Conservation (phyloP, 1,140 invertebrate species). For the Contarinia nasturtii region DNA sequence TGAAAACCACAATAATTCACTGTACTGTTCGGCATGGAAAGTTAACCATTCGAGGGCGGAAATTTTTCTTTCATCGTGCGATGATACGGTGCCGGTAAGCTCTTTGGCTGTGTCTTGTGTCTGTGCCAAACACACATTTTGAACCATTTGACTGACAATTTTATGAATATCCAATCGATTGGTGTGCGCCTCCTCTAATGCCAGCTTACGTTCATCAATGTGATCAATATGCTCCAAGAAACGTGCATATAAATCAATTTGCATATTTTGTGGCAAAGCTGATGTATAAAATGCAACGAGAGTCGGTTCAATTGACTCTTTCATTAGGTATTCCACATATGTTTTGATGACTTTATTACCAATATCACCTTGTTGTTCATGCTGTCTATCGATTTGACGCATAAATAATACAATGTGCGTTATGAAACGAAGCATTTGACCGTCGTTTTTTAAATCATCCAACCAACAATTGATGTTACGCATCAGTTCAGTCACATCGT, state of each 20-base stretch:
- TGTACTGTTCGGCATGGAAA: conserved; percentile 55
- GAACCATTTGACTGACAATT: conserved; percentile 67
- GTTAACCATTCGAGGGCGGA: conserved; percentile 75
- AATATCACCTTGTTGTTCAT: conserved; percentile 35
- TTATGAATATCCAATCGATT: conserved; percentile 64
- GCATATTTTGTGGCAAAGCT: conserved; percentile 44
- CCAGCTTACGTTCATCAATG: conserved; percentile 27
- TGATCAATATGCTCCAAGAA: conserved; percentile 47
- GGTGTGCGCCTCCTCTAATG: conserved; percentile 43
- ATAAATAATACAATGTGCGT: conserved; percentile 74
- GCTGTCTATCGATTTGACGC: conserved; percentile 48
- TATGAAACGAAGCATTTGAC: conserved; percentile 35
- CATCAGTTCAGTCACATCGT: conserved; percentile 43
- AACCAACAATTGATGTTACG: conserved; percentile 23
- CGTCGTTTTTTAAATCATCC: conserved; percentile 14
- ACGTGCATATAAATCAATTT: conserved; percentile 57
- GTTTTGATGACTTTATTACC: conserved; percentile 54
- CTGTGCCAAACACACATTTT: conserved; percentile 38
- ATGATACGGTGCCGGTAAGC: conserved; percentile 11
- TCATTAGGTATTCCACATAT: conserved; percentile 45
- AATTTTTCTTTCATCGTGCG: conserved; percentile 34
- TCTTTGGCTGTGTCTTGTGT: conserved; percentile 3
- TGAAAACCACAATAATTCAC: conserved; percentile 64
- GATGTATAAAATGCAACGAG: conserved; percentile 71
- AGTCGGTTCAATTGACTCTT: conserved; percentile 45